Evolutionary conservation across 1,140 invertebrate species (phyloP).

Genomic region (Trachymyrmex cornetzi): DNA sequence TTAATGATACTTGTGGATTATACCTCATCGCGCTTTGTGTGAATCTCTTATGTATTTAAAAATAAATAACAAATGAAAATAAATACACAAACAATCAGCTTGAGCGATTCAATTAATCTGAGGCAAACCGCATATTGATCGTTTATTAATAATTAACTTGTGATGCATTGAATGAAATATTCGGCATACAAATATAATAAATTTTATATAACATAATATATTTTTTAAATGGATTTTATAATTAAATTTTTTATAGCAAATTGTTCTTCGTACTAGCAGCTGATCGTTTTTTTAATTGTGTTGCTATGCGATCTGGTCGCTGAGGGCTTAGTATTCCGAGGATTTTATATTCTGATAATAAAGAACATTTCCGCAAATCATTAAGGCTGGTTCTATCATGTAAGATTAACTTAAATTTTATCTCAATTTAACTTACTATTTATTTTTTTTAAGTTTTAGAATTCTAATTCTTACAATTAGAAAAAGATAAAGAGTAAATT

Average conservation of each 20-base stretch:
- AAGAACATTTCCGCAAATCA: too few species aligned
- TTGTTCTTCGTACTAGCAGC: background rate
- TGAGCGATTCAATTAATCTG: background rate
- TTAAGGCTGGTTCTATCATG: too few species aligned
- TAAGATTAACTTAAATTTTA: background rate
- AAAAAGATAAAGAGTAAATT: too few species aligned
- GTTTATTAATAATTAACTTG: slow-evolving; percentile 2
- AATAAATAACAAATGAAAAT: too few species aligned
- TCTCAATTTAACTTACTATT: too few species aligned
- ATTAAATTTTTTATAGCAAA: background rate
- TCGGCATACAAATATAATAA: background rate
- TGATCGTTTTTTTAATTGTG: background rate
- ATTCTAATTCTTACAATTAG: too few species aligned
- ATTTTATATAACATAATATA: background rate
- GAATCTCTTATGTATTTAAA: background rate
- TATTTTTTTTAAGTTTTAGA: too few species aligned
- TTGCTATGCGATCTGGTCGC: background rate
- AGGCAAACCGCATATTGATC: background rate
- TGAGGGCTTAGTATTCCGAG: background rate
- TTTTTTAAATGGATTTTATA: slow-evolving; percentile 11
- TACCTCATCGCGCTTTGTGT: background rate
- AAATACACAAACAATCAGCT: background rate
- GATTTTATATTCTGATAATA: background rate
- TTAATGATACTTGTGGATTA: background rate
- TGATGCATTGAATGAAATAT: background rate